phyloP scores from a whole-genome alignment of 2,113 vertebrate species.

The Baryphthengus martii region DNA sequence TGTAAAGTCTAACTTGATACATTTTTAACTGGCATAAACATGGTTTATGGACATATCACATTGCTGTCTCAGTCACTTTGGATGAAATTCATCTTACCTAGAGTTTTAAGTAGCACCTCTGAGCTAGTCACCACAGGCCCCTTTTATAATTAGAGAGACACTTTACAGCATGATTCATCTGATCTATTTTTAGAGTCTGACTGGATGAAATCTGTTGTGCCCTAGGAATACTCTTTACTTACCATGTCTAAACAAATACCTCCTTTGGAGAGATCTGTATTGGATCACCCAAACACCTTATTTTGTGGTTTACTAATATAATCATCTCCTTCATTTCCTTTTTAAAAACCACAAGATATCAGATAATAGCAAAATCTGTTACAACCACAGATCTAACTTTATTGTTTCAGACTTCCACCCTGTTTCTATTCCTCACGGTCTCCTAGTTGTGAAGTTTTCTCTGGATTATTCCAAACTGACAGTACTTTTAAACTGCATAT shows the following conservation, averaged over 20 bases:
- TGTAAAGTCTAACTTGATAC: not conserved
- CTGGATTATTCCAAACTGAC: not conserved
- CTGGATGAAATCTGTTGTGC: conserved; percentile 11
- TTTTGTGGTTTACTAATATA: not conserved
- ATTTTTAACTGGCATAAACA: not conserved
- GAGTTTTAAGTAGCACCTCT: not conserved
- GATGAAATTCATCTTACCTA: not conserved
- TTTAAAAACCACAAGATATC: not conserved
- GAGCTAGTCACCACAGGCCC: not conserved
- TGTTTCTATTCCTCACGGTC: not conserved
- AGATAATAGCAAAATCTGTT: not conserved
- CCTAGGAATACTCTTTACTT: conserved; percentile 3
- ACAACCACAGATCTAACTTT: not conserved
- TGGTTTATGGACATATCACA: not conserved
- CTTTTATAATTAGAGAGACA: not conserved
- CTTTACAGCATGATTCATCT: not conserved
- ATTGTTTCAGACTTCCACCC: not conserved
- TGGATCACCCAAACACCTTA: not conserved
- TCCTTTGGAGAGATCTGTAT: not conserved
- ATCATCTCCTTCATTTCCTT: not conserved
- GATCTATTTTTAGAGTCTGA: conserved; percentile 13
- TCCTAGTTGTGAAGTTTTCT: not conserved
- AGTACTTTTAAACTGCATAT: not conserved
- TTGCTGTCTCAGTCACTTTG: not conserved
- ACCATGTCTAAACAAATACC: not conserved